Percentiles rank a stretch among this genome's conserved stretches.
Conservation (phyloP, 2,888 invertebrate species). For the Punctoribates punctum region DNA sequence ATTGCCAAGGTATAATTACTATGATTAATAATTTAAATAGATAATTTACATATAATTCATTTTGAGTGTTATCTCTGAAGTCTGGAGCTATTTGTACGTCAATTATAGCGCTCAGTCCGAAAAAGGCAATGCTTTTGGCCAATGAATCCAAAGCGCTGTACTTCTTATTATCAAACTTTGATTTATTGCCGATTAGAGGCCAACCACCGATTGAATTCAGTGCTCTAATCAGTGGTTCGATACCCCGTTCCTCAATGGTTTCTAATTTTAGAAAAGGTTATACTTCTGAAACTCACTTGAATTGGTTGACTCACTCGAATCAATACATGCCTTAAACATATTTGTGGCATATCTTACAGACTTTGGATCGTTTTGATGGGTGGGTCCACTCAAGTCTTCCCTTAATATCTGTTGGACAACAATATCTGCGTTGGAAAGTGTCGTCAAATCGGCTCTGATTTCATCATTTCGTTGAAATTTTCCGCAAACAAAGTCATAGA, state of each 20-base stretch:
- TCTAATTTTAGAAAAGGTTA: not conserved
- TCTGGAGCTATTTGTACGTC: not conserved
- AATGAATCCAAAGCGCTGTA: not conserved
- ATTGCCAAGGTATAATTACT: too few species aligned
- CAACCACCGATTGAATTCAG: not conserved
- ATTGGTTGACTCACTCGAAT: not conserved
- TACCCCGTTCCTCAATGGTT: not conserved
- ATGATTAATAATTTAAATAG: too few species aligned
- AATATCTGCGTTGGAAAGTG: not conserved
- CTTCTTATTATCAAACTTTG: not conserved
- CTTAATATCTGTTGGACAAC: not conserved
- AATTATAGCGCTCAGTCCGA: not conserved
- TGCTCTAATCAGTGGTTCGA: not conserved
- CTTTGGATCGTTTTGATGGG: not conserved
- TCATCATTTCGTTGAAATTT: not conserved
- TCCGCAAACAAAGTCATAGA: conserved; percentile 12
- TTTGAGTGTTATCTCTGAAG: not conserved
- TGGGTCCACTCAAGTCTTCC: not conserved
- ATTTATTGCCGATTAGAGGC: not conserved
- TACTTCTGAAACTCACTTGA: not conserved
- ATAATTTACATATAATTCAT: not conserved
- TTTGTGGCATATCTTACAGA: not conserved
- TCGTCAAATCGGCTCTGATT: not conserved
- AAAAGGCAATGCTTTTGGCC: not conserved
- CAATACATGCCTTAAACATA: not conserved